These are phyloP conservation scores for Eunapius fragilis DNA, from an alignment of 37 sponge, comb jelly and placozoan genomes.

Conservation along the genomic window DNA sequence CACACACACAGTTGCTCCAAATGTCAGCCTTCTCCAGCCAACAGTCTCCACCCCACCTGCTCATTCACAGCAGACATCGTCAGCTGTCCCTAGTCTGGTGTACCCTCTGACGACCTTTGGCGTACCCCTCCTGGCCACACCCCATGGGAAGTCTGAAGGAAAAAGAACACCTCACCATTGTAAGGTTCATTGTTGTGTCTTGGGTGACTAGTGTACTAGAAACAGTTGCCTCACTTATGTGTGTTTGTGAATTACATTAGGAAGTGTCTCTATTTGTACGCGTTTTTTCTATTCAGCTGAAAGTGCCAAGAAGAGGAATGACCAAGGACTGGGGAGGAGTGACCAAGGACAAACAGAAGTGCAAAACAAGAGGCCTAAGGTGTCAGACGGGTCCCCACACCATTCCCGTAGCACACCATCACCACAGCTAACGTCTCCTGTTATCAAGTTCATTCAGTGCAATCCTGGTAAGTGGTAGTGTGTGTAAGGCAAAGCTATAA, in stretches of 20 bases:
- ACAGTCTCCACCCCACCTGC: background rate
- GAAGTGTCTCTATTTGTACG: background rate
- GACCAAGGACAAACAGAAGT: background rate
- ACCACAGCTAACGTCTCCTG: conserved; percentile 48
- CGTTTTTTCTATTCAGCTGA: background rate
- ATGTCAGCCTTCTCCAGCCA: conserved; percentile 10
- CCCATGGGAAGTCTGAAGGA: background rate
- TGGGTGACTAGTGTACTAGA: background rate
- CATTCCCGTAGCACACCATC: conserved; percentile 30
- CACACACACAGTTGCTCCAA: background rate
- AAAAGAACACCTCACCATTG: background rate
- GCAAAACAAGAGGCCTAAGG: conserved; percentile 12
- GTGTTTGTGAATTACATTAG: conserved; percentile 5
- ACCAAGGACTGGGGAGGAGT: background rate
- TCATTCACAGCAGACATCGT: background rate
- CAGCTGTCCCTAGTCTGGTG: conserved; percentile 1
- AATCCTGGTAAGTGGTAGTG: conserved; percentile 5
- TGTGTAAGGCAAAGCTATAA: too few species aligned
- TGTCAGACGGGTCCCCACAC: conserved; percentile 31
- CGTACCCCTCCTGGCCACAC: background rate
- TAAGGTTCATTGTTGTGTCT: background rate
- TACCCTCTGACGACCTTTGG: conserved; percentile 18
- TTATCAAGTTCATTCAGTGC: conserved; percentile 60
- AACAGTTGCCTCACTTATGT: background rate
- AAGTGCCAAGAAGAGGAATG: background rate